A percentile compares a stretch with the other conserved stretches of the same genome.
phyloP scores from a whole-genome alignment of 2,888 invertebrate genomes.

The Dasypolia templi region DNA sequence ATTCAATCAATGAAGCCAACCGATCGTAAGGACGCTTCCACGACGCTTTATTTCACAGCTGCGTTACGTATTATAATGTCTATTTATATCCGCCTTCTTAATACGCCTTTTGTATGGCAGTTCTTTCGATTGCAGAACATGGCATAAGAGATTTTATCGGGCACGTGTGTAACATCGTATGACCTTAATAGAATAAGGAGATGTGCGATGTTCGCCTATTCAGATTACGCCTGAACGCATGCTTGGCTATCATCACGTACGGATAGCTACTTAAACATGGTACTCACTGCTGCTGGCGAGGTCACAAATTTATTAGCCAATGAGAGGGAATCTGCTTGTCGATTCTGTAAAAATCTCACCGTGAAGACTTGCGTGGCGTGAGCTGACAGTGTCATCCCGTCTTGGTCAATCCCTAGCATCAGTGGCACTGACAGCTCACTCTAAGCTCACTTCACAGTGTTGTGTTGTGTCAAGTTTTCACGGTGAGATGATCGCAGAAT shows the following conservation, averaged over 20 bases:
- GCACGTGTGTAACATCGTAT: conserved; percentile 74
- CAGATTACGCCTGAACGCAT: conserved; percentile 69
- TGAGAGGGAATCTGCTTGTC: conserved; percentile 1
- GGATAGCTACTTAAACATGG: conserved; percentile 57
- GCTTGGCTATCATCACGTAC: conserved; percentile 69
- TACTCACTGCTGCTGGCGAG: conserved; percentile 48
- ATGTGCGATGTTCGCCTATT: conserved; percentile 70
- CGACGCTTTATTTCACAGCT: conserved; percentile 43
- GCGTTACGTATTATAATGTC: conserved; percentile 31
- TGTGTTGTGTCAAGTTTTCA: no score
- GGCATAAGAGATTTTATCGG: conserved; percentile 77
- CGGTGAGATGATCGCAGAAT: no score
- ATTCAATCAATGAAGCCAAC: conserved; percentile 56
- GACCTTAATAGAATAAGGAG: conserved; percentile 79
- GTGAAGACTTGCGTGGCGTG: no score
- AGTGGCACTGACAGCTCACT: no score
- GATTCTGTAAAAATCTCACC: no score
- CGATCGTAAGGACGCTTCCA: conserved; percentile 35
- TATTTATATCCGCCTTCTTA: conserved; percentile 37
- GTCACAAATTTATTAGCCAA: conserved; percentile 15
- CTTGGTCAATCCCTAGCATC: no score
- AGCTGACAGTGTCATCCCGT: no score
- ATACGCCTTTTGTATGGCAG: conserved; percentile 48
- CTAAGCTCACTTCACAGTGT: no score
- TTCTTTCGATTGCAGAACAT: conserved; percentile 66